Evolutionary conservation across 2,113 vertebrate genomes (phyloP), one percentile per base, ranked within the genome.

Genomic region (Conger conger): DNA sequence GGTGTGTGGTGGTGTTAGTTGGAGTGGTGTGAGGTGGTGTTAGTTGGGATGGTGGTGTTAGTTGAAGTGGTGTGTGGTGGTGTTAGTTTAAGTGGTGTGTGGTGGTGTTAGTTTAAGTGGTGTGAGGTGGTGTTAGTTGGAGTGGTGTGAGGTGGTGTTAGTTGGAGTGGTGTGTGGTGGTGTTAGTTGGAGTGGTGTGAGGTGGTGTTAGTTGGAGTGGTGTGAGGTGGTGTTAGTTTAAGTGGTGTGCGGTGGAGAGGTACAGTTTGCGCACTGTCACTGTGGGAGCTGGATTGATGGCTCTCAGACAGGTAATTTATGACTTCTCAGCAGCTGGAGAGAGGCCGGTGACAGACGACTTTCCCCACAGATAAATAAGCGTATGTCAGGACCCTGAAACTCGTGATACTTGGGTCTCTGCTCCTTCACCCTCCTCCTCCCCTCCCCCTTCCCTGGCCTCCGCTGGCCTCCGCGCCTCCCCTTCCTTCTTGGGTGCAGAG

Each of bases 231-330:
- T 23, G 37, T 1, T 8, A 17, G 16, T 20, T 23, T 0, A 13
- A 8, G 11, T 76, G 73, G 23, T 17, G 33, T 9, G 18, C 3
- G 73, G 13, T 30, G 30, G 33, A 36, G 77, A 60, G 85, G 53
- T n/a, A n/a, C n/a, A n/a, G n/a, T 53, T n/a, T 60, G 79, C 53
- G 50, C 23, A 79, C 86, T 87, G 86, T 92, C 88, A 42, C 83
- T 84, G 86, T 81, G 83, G 38, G 85, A 89, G 83, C 76, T 91
- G 85, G 92, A 91, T 91, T 93, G 93, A 94, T 92, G 90, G 83
- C 87, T 92, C 86, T 88, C 88, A 88, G 93, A 92, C 91, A 91
- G 91, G 90, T 94, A 91, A 94, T 94, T 92, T 93, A 93, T 94
- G 93, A 93, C 92, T 88, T 90, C 88, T 92, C 83, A 30, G 88